Evolutionary conservation across 2,888 invertebrate genomes (phyloP).

Genomic region (Auanema sp.): DNA sequence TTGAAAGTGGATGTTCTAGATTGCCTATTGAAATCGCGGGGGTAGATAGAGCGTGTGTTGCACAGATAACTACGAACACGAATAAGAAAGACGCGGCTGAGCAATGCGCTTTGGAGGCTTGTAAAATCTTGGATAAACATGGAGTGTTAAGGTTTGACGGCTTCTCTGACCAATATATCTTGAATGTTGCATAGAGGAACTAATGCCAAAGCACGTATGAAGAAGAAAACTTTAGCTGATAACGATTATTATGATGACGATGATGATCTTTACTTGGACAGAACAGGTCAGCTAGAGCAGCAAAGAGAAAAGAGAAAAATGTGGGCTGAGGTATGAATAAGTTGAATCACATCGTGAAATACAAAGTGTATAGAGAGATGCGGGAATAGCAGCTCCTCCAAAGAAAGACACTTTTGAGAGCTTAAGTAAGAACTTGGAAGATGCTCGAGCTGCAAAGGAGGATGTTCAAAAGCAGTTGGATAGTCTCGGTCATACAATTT

Average conservation of each 20-base stretch:
- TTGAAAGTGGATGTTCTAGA: constrained; percentile 22
- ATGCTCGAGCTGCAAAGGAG: constrained; percentile 28
- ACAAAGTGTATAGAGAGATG: constrained; percentile 9
- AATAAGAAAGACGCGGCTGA: constrained; percentile 64
- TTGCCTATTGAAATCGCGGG: constrained; percentile 46
- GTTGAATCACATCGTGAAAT: too few relatives aligned
- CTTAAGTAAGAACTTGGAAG: constrained; percentile 33
- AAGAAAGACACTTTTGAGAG: constrained; percentile 44
- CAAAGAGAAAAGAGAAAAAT: constrained; percentile 81
- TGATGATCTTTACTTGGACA: constrained; percentile 90
- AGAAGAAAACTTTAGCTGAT: constrained; percentile 45
- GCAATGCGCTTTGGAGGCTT: constrained; percentile 90
- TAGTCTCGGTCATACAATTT: constrained; percentile 9
- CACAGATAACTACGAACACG: constrained; percentile 44
- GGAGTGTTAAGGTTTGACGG: constrained; percentile 72
- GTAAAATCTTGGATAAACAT: constrained; percentile 83
- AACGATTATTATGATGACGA: constrained; percentile 92
- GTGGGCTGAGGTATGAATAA: constrained; percentile 57
- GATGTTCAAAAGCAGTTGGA: constrained; percentile 39
- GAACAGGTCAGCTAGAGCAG: constrained; percentile 87
- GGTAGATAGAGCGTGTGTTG: constrained; percentile 38
- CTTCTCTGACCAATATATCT: too few relatives aligned
- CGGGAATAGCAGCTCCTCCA: constrained; percentile 6
- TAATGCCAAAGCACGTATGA: constrained; percentile 30
- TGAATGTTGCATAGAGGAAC: too few relatives aligned